A percentile compares a stretch with the other conserved stretches of the same genome.
phyloP scores from a whole-genome alignment of 2,113 vertebrate species.

The Calyptomena viridis region DNA sequence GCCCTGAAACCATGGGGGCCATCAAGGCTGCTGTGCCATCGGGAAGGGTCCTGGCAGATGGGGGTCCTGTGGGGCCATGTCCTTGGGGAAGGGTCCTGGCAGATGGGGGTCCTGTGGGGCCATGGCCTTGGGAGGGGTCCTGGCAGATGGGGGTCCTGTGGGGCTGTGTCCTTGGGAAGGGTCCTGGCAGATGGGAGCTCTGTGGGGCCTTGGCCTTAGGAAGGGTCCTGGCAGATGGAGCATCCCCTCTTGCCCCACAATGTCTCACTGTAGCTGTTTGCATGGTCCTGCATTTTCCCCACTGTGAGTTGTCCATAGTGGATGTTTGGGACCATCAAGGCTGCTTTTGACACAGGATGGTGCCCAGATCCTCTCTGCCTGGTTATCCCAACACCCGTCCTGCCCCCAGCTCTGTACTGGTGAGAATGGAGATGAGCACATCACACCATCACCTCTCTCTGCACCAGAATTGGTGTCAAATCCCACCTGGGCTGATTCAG shows the following conservation, averaged over 20 bases:
- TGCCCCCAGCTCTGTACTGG: background rate
- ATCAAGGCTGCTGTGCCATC: no score
- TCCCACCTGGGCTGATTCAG: background rate
- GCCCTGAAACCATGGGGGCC: background rate
- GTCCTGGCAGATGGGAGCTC: background rate
- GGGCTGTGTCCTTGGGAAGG: background rate
- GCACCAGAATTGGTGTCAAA: background rate
- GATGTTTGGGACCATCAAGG: background rate
- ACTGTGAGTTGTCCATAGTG: background rate
- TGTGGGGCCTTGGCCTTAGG: background rate
- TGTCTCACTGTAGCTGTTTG: background rate
- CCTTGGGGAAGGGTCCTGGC: background rate
- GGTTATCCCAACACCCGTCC: background rate
- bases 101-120: background rate
- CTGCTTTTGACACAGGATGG: fast-evolving
- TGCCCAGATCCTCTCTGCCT: background rate
- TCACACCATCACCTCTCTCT: background rate
- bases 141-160: background rate
- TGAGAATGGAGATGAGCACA: background rate
- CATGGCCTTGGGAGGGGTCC: background rate
- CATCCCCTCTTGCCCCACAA: background rate
- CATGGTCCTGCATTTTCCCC: background rate
- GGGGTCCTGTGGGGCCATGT: background rate
- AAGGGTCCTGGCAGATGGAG: background rate
- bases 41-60: background rate